Base-by-base conservation (phyloP, 2,113 vertebrate genomes). In the Rhineura floridana region DNA sequence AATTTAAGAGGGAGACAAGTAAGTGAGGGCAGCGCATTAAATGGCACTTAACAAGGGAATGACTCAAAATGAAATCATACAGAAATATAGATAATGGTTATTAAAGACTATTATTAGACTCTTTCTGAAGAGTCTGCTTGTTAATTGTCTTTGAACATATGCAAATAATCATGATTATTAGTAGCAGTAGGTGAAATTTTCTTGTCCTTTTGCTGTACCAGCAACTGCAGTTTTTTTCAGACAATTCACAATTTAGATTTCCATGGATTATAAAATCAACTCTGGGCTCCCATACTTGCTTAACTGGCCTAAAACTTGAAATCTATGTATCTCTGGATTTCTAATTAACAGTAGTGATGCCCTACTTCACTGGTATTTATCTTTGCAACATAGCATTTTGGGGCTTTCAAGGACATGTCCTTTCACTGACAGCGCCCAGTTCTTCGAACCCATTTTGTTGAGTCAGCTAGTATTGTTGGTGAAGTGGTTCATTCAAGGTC, bases 361-460 rank as follows among this genome's bases (percentile, higher is more conserved):
- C 75, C 44, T 0, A 0, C 19, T 76, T 86, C 78, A 63, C 84
- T 86, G 90, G 87, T 81, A 70, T 0, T 0, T 67, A 36, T 84
- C 63, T 76, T 92, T 84, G 88, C 86, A n/a, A 69, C 78, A 82
- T 78, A 90, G 87, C 79, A 28, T 11, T 33, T 13, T 30, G 83
- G 87, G 75, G 90, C 93, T 42, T 59, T 88, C 39, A 87, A 91
- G 88, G 92, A 80, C 83, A 82, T 0, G 0, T 10, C 85, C 87
- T 87, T 81, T 84, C 87, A 69, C 76, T 0, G 1, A 90, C 83
- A 25, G 4, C 88, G 92, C 90, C 88, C 73, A 85, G 86, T 93
- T 89, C 85, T 12, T 69, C 30, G 30, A 69, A 69, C 11, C 33
- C 11, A 36, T 39, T 72, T 36, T 72, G n/a, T 72, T 36, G 69